These are phyloP conservation scores for Hylaeus anthracinus DNA, from an alignment of 1,140 invertebrate genomes.

Conservation along the genomic window DNA sequence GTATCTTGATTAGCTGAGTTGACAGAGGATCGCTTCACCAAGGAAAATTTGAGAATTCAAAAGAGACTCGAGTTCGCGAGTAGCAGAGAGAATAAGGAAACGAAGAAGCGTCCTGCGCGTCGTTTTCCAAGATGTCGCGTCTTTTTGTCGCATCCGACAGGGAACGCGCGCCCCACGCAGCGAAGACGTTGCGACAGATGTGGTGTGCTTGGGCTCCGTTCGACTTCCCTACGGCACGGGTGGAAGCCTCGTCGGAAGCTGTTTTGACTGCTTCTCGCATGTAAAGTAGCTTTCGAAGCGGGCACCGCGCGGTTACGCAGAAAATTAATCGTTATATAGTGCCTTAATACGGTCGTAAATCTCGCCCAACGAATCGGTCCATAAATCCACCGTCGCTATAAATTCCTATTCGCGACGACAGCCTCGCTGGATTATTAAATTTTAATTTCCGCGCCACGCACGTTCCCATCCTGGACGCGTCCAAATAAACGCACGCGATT, in stretches of 20 bases:
- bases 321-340: conserved; percentile 32
- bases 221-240: conserved; percentile 23
- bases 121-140: conserved; percentile 46
- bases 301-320: neutral
- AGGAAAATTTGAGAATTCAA: too few relatives aligned
- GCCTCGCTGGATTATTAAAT: conserved; percentile 26
- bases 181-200: conserved; percentile 46
- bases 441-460: conserved; percentile 5
- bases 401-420: conserved; percentile 25
- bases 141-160: conserved; percentile 37
- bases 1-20: too few relatives aligned
- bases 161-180: conserved; percentile 41
- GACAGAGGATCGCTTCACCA: too few relatives aligned
- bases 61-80: neutral
- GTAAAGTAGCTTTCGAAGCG: conserved; percentile 9
- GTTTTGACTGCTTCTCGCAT: conserved; percentile 31
- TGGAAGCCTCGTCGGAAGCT: conserved; percentile 18
- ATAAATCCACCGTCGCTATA: conserved; percentile 16
- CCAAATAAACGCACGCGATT: too few relatives aligned
- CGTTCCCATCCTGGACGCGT: too few relatives aligned
- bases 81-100: conserved; percentile 32
- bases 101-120: conserved; percentile 28
- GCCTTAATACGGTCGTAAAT: conserved; percentile 33
- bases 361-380: conserved; percentile 8
- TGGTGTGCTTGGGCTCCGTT: conserved; percentile 11